phyloP scores from a whole-genome alignment of 2,113 vertebrate species.

The Podarcis raffonei region DNA sequence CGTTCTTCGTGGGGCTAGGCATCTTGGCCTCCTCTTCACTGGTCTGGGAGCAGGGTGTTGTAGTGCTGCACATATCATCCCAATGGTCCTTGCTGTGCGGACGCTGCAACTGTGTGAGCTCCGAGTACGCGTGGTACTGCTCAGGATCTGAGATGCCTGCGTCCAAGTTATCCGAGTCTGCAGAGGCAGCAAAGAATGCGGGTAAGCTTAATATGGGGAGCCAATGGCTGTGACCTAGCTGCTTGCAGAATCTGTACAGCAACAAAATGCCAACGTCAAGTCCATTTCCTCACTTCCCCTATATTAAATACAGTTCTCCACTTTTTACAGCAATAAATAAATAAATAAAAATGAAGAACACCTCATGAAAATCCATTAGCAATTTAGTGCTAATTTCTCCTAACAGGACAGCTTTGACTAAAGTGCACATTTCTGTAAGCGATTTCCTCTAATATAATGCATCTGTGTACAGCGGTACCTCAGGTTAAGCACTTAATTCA shows the following conservation, averaged over 20 bases:
- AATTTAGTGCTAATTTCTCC: too few species aligned
- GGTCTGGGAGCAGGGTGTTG: constrained; percentile 82
- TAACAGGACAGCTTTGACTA: too few species aligned
- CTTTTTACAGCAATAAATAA: too few species aligned
- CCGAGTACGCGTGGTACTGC: constrained; percentile 75
- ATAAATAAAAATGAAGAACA: too few species aligned
- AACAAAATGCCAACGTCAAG: background rate
- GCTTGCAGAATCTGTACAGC: background rate
- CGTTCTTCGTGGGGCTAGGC: constrained; percentile 64
- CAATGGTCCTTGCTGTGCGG: constrained; percentile 68
- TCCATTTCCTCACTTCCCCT: background rate
- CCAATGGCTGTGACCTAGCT: background rate
- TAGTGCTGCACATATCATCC: constrained; percentile 82
- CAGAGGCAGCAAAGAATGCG: background rate
- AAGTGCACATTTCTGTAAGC: too few species aligned
- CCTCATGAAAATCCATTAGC: too few species aligned
- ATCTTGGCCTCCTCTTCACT: constrained; percentile 82
- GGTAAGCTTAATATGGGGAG: background rate
- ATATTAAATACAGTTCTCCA: too few species aligned
- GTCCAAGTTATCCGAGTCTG: constrained; percentile 77
- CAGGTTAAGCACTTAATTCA: too few species aligned
- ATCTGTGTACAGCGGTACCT: too few species aligned
- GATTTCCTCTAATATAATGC: too few species aligned
- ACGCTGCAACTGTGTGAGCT: constrained; percentile 71
- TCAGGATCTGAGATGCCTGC: constrained; percentile 79